A percentile compares a stretch with the other conserved stretches of the same genome.
Conservation (phyloP, 2,113 vertebrate genomes). For the Rhynchopsitta pachyrhyncha region DNA sequence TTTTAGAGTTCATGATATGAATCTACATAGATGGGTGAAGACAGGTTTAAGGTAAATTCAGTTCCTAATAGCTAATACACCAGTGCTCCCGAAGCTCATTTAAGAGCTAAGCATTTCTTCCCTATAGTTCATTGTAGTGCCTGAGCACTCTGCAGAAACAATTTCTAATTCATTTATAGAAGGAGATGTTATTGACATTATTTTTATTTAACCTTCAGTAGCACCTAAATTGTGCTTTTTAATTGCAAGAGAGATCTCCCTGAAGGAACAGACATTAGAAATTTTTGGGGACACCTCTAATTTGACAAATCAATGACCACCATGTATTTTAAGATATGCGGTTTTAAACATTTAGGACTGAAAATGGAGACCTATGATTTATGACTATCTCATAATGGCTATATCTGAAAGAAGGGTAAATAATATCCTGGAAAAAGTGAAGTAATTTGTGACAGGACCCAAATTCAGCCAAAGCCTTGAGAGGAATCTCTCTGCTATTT, state of each 20-base stretch:
- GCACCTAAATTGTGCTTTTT: background rate
- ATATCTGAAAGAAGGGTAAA: constrained; percentile 8
- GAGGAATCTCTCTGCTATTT: background rate
- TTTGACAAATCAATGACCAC: background rate
- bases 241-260: background rate
- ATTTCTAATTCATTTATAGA: background rate
- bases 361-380: background rate
- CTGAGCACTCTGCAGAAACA: background rate
- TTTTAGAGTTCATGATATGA: background rate
- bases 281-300: background rate
- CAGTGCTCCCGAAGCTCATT: constrained; percentile 5
- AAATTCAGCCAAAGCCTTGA: background rate
- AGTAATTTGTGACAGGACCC: background rate
- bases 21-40: background rate
- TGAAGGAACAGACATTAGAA: background rate
- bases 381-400: background rate
- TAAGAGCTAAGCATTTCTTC: background rate
- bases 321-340: background rate
- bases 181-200: background rate
- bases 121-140: background rate
- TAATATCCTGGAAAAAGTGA: background rate
- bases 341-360: background rate
- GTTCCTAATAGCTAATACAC: background rate
- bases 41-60: background rate
- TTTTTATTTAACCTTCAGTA: constrained; percentile 28